These are phyloP conservation scores for Thalassaphorura encarpata DNA, from an alignment of 1,140 invertebrate species.

Conservation along the genomic window DNA sequence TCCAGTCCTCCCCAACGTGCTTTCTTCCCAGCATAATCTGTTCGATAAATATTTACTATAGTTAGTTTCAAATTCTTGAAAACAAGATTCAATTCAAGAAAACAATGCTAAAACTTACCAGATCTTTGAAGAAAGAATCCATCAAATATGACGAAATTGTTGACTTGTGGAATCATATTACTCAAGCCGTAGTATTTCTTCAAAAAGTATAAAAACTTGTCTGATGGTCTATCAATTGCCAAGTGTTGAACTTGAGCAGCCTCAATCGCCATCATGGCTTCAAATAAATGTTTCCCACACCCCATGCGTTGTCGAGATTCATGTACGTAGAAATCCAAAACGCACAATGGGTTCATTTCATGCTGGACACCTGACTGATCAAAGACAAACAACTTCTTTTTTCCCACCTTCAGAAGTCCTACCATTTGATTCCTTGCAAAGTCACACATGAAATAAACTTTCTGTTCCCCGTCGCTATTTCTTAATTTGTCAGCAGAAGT, in stretches of 20 bases:
- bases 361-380: slow-evolving; percentile 56
- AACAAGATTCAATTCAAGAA: too few relatives aligned
- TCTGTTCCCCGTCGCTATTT: slow-evolving; percentile 16
- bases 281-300: slow-evolving; percentile 48
- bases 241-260: slow-evolving; percentile 57
- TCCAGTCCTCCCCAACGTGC: slow-evolving; percentile 22
- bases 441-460: slow-evolving; percentile 27
- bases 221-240: slow-evolving; percentile 80
- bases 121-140: slow-evolving; percentile 59
- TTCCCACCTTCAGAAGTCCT: slow-evolving; percentile 72
- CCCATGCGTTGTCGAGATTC: slow-evolving; percentile 58
- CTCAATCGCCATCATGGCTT: slow-evolving; percentile 53
- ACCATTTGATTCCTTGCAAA: slow-evolving; percentile 43
- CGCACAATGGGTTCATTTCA: slow-evolving; percentile 62
- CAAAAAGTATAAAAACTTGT: slow-evolving; percentile 74
- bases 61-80: background rate
- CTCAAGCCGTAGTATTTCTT: slow-evolving; percentile 67
- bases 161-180: slow-evolving; percentile 64
- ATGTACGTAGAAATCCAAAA: slow-evolving; percentile 80
- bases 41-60: background rate
- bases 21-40: slow-evolving; percentile 32
- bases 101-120: slow-evolving; percentile 24
- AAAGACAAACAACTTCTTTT: slow-evolving; percentile 72
- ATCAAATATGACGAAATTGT: slow-evolving; percentile 78
- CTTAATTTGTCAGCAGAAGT: slow-evolving; percentile 26